These are phyloP conservation scores for Falco rusticolus DNA, from an alignment of 2,797 vertebrate species.

Conservation along the genomic window DNA sequence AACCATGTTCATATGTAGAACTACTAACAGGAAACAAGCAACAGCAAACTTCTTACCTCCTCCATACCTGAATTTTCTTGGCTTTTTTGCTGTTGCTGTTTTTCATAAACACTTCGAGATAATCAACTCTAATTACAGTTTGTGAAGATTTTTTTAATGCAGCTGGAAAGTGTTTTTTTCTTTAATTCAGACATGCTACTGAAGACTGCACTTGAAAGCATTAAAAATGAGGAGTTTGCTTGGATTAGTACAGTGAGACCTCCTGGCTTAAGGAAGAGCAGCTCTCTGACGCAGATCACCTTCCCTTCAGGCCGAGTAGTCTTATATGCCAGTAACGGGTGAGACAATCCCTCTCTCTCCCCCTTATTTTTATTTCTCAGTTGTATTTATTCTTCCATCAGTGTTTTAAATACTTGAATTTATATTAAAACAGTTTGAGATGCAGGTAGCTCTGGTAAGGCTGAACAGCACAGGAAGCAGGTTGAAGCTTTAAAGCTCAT, in stretches of 20 bases:
- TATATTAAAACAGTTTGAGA: neutral
- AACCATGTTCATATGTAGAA: neutral
- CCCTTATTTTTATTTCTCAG: neutral
- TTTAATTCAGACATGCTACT: neutral
- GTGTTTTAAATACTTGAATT: neutral
- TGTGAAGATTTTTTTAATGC: neutral
- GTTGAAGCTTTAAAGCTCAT: neutral
- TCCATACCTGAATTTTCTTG: neutral
- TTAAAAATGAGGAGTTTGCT: neutral
- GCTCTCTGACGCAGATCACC: neutral
- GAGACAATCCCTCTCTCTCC: neutral
- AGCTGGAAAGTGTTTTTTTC: neutral
- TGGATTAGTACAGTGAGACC: neutral
- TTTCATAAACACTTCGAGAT: neutral
- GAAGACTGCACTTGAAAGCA: neutral
- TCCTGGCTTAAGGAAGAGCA: neutral
- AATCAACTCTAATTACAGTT: neutral
- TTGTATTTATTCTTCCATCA: neutral
- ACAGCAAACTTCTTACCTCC: neutral
- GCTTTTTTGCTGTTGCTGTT: neutral
- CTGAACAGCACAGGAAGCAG: neutral
- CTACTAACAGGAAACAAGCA: neutral
- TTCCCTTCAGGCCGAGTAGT: neutral
- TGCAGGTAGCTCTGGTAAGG: too few species aligned
- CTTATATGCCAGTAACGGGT: neutral